These are phyloP conservation scores for Endotricha flammealis DNA, from an alignment of 2,888 invertebrate species.

Conservation along the genomic window DNA sequence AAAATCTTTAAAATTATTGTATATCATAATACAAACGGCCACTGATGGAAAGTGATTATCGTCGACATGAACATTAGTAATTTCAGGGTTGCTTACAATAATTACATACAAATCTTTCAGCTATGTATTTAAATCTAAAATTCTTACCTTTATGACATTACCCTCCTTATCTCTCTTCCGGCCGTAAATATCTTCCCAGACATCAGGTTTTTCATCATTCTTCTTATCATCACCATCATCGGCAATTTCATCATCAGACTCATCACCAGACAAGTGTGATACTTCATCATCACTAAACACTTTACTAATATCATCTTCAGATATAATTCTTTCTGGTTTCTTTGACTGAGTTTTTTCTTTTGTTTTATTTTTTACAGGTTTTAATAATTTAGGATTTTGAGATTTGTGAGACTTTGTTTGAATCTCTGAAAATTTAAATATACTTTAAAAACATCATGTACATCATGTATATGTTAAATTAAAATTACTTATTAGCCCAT, in stretches of 20 bases:
- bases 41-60: no score
- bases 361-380: conserved; percentile 9
- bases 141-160: conserved; percentile 83
- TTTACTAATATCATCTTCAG: conserved; percentile 49
- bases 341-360: conserved; percentile 7
- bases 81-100: no score
- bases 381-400: conserved; percentile 12
- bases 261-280: conserved; percentile 50
- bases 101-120: conserved; percentile 1
- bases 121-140: not conserved
- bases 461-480: no score
- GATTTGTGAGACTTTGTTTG: conserved; percentile 26
- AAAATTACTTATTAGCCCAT: no score
- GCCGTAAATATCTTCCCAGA: conserved; percentile 97
- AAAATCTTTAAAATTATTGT: no score
- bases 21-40: no score
- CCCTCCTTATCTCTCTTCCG: conserved; percentile 89
- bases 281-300: conserved; percentile 71
- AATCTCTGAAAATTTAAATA: conserved; percentile 41
- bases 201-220: conserved; percentile 50
- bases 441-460: no score
- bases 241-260: conserved; percentile 22
- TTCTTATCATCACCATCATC: conserved; percentile 24
- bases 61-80: no score
- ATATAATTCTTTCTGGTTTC: conserved; percentile 33